Evolutionary conservation across 2,797 vertebrate genomes (phyloP).

Genomic region (Tamandua tetradactyla): DNA sequence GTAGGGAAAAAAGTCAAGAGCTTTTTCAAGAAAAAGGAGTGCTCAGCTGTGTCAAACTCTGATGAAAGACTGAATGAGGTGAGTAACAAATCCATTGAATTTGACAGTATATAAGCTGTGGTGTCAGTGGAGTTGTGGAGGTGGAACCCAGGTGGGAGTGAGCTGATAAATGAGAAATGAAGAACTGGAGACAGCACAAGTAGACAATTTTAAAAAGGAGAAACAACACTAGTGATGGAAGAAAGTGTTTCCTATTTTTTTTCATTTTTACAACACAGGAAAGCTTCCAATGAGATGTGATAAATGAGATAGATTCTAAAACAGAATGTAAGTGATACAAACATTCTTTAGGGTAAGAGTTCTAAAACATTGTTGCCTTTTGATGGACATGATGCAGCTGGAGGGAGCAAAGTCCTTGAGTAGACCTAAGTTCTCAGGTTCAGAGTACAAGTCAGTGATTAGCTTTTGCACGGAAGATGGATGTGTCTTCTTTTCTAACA

Average conservation of each 20-base stretch:
- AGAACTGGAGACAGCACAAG: neutral
- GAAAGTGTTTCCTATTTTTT: neutral
- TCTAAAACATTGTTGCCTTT: neutral
- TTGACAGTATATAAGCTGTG: neutral
- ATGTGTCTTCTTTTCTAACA: neutral
- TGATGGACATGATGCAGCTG: neutral
- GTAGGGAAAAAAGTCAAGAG: neutral
- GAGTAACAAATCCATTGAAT: neutral
- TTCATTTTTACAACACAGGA: neutral
- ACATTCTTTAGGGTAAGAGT: neutral
- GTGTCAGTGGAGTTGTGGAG: neutral
- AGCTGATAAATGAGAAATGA: neutral
- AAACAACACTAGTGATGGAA: neutral
- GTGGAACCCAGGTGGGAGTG: neutral
- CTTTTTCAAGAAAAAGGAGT: neutral
- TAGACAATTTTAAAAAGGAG: neutral
- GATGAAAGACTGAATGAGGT: neutral
- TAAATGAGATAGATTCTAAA: neutral
- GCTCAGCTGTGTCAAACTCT: neutral
- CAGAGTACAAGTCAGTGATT: neutral
- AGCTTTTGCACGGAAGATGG: neutral
- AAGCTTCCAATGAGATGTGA: neutral
- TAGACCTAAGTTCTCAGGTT: neutral
- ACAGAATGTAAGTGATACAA: neutral
- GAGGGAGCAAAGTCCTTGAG: neutral